Conservation (phyloP, 2,113 vertebrate species). For the Craseonycteris thonglongyai region DNA sequence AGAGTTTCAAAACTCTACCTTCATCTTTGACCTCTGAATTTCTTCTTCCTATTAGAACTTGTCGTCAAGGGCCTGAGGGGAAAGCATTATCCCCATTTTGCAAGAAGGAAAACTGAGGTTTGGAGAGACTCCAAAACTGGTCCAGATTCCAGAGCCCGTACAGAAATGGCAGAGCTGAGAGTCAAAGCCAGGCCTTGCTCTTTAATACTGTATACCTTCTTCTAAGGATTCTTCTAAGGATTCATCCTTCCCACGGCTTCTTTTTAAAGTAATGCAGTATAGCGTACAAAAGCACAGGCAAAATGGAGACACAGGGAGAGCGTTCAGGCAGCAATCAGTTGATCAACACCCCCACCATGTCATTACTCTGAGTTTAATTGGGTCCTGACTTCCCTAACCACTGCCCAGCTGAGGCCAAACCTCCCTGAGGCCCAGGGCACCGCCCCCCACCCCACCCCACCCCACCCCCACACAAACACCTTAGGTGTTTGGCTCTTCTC, state of each 20-base stretch:
- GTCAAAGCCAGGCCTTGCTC: neutral
- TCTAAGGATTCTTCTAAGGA: neutral
- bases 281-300: neutral
- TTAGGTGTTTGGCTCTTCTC: neutral
- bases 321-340: neutral
- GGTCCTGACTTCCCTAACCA: neutral
- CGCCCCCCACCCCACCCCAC: too few relatives aligned
- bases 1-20: neutral
- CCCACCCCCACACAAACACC: too few relatives aligned
- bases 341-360: neutral
- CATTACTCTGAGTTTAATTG: neutral
- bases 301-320: neutral
- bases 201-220: neutral
- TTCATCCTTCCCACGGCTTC: neutral
- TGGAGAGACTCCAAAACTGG: neutral
- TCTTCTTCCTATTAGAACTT: neutral
- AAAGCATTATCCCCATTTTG: neutral
- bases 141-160: neutral
- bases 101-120: neutral
- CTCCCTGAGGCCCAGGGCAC: fast-evolving
- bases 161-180: neutral
- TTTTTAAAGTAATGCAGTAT: fast-evolving
- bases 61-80: neutral
- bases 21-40: neutral
- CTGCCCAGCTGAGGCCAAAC: neutral